phyloP scores from a whole-genome alignment of 2,113 vertebrate species.

The Chamaetylas fuelleborni region DNA sequence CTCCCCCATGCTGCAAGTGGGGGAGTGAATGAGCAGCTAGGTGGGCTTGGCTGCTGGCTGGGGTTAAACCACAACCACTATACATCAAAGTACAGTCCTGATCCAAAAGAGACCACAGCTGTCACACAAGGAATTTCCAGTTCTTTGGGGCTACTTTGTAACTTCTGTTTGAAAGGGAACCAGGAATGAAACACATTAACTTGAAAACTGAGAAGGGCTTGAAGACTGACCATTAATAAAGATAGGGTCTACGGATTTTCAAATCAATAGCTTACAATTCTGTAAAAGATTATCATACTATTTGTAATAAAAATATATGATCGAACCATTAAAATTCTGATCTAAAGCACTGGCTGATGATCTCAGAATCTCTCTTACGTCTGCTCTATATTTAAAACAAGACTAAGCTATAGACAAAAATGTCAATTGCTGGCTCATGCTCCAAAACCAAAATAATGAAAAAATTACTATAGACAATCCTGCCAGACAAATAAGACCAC shows the following conservation, averaged over 20 bases:
- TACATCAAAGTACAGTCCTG: not conserved
- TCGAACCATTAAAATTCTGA: not conserved
- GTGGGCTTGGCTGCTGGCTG: not conserved
- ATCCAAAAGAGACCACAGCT: not conserved
- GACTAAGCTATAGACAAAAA: not conserved
- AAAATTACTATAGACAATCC: slow-evolving; percentile 12
- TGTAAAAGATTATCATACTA: not conserved
- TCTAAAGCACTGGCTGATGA: not conserved
- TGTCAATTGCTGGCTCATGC: not conserved
- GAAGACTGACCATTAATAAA: not conserved
- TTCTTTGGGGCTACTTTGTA: not conserved
- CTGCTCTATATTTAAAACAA: not conserved
- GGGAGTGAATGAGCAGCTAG: not conserved
- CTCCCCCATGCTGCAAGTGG: not conserved
- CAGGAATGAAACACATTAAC: not conserved
- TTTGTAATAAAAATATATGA: not conserved
- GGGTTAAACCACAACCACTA: not conserved
- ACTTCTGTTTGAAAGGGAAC: not conserved
- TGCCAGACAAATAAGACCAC: slow-evolving; percentile 16
- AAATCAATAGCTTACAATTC: not conserved
- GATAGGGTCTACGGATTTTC: not conserved
- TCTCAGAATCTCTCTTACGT: not conserved
- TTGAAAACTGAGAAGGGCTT: not conserved
- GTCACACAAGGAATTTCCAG: not conserved
- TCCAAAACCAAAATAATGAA: not conserved